These are phyloP conservation scores for Leptinotarsa rubiginosa DNA, from an alignment of 2,888 invertebrate genomes.

Conservation along the genomic window DNA sequence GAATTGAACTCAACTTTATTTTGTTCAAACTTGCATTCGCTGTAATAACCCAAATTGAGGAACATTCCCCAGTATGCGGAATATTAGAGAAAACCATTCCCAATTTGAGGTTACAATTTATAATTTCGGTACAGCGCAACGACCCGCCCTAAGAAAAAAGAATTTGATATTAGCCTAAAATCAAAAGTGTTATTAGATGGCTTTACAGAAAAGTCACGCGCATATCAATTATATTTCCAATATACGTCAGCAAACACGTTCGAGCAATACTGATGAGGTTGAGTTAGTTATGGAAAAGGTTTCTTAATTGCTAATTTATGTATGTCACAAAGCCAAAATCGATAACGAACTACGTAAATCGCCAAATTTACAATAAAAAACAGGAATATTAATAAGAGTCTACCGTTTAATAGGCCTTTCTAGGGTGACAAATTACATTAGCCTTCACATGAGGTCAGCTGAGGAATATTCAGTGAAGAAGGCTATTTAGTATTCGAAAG, in stretches of 20 bases:
- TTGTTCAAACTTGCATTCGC: no score
- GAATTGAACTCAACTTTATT: no score
- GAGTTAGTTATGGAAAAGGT: constrained; percentile 13
- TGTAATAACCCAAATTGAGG: no score
- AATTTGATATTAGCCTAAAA: no score
- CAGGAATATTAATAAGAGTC: constrained; percentile 6
- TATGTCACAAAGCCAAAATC: constrained; percentile 3
- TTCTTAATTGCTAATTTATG: constrained; percentile 17
- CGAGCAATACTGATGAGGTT: constrained; percentile 12
- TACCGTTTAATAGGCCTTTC: background rate
- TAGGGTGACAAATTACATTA: background rate
- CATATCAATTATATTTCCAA: constrained; percentile 10
- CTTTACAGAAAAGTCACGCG: background rate
- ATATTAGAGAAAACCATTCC: no score
- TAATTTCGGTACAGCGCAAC: no score
- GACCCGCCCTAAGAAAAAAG: no score
- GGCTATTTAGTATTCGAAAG: no score
- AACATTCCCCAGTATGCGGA: no score
- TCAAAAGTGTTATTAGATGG: no score
- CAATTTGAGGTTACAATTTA: no score
- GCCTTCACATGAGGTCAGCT: constrained; percentile 7
- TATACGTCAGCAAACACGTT: constrained; percentile 1
- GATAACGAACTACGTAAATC: constrained; percentile 12
- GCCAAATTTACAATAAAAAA: background rate
- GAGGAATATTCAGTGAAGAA: background rate